These are phyloP conservation scores for Pycnonotus jocosus DNA, from an alignment of 2,113 vertebrate genomes.

Conservation along the genomic window DNA sequence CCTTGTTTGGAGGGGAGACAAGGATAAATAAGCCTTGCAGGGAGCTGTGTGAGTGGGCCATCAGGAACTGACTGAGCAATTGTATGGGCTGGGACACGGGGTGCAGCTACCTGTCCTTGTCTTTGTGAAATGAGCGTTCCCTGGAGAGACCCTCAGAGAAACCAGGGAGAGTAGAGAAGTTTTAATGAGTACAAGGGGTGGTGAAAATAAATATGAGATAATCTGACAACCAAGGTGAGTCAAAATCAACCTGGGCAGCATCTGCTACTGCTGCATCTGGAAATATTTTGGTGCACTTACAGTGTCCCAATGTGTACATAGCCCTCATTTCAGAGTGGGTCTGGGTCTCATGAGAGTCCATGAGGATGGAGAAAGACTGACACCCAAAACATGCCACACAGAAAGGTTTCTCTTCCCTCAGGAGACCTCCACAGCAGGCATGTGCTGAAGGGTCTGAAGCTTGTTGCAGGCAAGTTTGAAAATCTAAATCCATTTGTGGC, in stretches of 20 bases:
- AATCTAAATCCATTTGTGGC: neutral
- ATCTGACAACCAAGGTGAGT: neutral
- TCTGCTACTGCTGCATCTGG: neutral
- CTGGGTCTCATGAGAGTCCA: neutral
- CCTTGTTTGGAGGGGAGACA: neutral
- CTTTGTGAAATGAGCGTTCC: neutral
- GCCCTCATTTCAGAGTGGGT: neutral
- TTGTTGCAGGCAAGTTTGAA: neutral
- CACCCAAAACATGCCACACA: neutral
- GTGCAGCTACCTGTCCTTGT: neutral
- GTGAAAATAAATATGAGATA: neutral
- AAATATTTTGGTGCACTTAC: neutral
- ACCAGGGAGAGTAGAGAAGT: neutral
- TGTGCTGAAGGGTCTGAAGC: neutral
- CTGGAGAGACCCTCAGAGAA: neutral
- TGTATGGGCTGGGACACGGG: neutral
- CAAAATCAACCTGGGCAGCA: neutral
- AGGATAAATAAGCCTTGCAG: neutral
- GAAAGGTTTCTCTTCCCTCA: neutral
- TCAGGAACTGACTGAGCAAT: neutral
- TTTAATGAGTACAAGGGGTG: neutral
- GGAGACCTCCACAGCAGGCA: neutral
- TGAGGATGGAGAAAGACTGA: neutral
- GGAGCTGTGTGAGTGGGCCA: neutral
- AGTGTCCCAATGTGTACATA: fast-evolving